These are phyloP conservation scores for Dendrocincla fuliginosa DNA, from an alignment of 2,797 vertebrate species.

Conservation along the genomic window DNA sequence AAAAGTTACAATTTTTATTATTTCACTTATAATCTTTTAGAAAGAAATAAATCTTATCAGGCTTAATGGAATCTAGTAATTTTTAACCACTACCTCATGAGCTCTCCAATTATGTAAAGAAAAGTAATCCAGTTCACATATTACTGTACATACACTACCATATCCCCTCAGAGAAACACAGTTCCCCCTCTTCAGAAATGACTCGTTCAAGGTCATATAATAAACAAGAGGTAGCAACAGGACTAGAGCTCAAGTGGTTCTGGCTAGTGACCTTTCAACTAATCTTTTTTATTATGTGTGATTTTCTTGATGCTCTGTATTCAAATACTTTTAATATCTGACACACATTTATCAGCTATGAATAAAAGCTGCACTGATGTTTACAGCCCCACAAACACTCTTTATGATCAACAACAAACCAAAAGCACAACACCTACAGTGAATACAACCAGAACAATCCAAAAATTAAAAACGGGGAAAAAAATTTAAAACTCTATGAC, in stretches of 20 bases:
- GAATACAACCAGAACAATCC: not conserved
- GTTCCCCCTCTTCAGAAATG: not conserved
- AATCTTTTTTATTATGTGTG: not conserved
- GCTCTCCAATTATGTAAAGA: not conserved
- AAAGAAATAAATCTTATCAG: not conserved
- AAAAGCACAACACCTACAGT: not conserved
- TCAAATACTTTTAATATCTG: not conserved
- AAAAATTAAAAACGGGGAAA: not conserved
- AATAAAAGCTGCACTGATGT: not conserved
- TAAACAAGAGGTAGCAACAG: not conserved
- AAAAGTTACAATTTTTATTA: not conserved
- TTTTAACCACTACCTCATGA: constrained; percentile 27
- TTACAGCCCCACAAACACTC: not conserved
- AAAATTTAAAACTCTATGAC: not conserved
- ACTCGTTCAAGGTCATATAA: not conserved
- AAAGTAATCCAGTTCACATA: not conserved
- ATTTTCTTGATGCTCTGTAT: not conserved
- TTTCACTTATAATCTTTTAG: not conserved
- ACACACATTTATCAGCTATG: not conserved
- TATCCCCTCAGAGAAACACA: not conserved
- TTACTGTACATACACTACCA: not conserved
- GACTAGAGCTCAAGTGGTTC: not conserved
- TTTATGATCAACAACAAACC: not conserved
- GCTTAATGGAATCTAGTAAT: not conserved
- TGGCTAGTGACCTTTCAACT: not conserved